These are phyloP conservation scores for Epinephelus moara DNA, from an alignment of 2,113 vertebrate species.

Conservation along the genomic window DNA sequence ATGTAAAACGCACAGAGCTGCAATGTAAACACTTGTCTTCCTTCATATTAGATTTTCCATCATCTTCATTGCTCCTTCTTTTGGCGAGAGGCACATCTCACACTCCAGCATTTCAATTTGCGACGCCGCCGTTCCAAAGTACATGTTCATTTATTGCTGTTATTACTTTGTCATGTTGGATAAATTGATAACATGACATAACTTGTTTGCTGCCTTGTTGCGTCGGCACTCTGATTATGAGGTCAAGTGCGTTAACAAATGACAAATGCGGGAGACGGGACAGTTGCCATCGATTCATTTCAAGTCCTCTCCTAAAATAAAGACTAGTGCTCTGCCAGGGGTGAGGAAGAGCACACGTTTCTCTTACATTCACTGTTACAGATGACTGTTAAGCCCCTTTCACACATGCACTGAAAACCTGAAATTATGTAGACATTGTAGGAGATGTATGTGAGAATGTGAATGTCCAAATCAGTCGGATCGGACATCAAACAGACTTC, in stretches of 20 bases:
- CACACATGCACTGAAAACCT: too few relatives aligned
- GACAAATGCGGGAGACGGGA: constrained; percentile 74
- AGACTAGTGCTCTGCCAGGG: constrained; percentile 1
- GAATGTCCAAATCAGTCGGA: too few relatives aligned
- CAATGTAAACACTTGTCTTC: constrained; percentile 78
- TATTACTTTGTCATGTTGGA: constrained; percentile 84
- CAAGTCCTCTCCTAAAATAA: constrained; percentile 35
- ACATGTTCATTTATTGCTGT: constrained; percentile 81
- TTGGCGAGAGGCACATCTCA: constrained; percentile 68
- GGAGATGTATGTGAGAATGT: too few relatives aligned
- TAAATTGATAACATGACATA: constrained; percentile 84
- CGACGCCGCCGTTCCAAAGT: constrained; percentile 67
- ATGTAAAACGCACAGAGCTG: constrained; percentile 65
- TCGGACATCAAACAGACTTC: too few relatives aligned
- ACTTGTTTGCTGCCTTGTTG: constrained; percentile 79
- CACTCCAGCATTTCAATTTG: constrained; percentile 80
- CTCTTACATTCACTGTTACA: constrained; percentile 28
- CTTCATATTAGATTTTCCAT: constrained; percentile 78
- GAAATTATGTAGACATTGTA: too few relatives aligned
- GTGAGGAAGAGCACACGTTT: background rate
- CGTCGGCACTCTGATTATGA: constrained; percentile 74
- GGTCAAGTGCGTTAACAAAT: constrained; percentile 77
- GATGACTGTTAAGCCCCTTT: background rate
- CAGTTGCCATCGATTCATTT: constrained; percentile 51
- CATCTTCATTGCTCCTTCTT: constrained; percentile 68